Conservation (phyloP, 23 tunicate genomes). For the Pegea sp. region DNA sequence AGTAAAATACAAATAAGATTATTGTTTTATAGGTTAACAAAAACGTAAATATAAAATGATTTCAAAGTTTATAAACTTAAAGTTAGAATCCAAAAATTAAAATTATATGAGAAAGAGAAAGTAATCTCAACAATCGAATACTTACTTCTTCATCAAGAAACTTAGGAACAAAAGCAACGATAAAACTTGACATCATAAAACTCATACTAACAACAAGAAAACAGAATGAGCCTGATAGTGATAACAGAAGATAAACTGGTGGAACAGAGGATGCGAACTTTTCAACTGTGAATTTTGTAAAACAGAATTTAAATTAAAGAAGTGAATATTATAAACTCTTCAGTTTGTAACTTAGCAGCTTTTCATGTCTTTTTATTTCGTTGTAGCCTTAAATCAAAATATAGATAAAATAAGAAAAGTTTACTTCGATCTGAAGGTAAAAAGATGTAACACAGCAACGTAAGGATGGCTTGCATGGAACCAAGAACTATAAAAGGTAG, state of each 20-base stretch:
- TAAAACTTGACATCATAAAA: constrained; percentile 35
- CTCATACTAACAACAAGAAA: constrained; percentile 16
- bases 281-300: constrained; percentile 25
- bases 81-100: too few species aligned
- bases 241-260: constrained; percentile 28
- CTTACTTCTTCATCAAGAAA: constrained; percentile 36
- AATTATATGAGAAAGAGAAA: too few species aligned
- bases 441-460: constrained; percentile 8
- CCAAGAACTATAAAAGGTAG: constrained; percentile 73
- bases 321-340: too few species aligned
- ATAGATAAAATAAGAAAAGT: constrained; percentile 1
- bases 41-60: too few species aligned
- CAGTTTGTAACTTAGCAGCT: neutral
- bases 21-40: too few species aligned
- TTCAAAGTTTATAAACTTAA: too few species aligned
- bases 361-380: neutral
- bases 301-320: neutral
- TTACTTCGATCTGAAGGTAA: constrained; percentile 70
- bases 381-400: neutral
- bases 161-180: constrained; percentile 17
- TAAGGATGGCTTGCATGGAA: constrained; percentile 17
- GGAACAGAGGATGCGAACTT: constrained; percentile 15
- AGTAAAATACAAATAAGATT: too few species aligned
- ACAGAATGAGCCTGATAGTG: constrained; percentile 25
- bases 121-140: neutral